These are phyloP conservation scores for Chrysogorgia sp. DNA, from an alignment of 92 coral and sea anemone genomes.

Conservation along the genomic window DNA sequence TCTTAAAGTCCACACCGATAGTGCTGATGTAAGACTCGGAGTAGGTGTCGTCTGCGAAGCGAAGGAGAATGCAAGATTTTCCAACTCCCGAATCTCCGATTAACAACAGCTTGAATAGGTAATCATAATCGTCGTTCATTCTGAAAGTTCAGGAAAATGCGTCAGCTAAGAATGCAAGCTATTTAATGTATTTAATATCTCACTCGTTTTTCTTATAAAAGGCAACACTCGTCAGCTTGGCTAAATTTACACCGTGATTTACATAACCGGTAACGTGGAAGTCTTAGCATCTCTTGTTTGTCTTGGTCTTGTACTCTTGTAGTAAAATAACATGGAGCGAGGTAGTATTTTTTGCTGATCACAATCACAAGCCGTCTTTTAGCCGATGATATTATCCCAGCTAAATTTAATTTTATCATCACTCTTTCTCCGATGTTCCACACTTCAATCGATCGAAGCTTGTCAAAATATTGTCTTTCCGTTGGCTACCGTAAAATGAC, in stretches of 20 bases:
- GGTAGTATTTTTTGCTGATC: too few species aligned
- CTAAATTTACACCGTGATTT: constrained; percentile 24
- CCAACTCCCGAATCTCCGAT: constrained; percentile 99
- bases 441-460: too few species aligned
- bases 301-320: too few species aligned
- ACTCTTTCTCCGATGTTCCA: too few species aligned
- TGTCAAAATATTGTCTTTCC: too few species aligned
- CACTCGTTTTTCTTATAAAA: neutral
- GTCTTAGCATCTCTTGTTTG: neutral
- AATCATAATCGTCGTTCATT: constrained; percentile 96
- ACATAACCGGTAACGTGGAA: constrained; percentile 15
- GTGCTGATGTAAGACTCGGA: constrained; percentile 95
- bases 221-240: neutral
- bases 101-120: constrained; percentile 84
- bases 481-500: too few species aligned
- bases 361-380: too few species aligned
- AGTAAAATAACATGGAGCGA: too few species aligned
- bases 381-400: too few species aligned
- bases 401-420: too few species aligned
- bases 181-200: neutral
- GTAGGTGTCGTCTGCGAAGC: constrained; percentile 97
- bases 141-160: neutral
- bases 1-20: constrained; percentile 98
- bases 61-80: constrained; percentile 91
- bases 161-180: neutral